Evolutionary conservation across 2,113 vertebrate species (phyloP), one percentile per base, ranked within the genome.

Genomic region (Pterocles gutturalis): DNA sequence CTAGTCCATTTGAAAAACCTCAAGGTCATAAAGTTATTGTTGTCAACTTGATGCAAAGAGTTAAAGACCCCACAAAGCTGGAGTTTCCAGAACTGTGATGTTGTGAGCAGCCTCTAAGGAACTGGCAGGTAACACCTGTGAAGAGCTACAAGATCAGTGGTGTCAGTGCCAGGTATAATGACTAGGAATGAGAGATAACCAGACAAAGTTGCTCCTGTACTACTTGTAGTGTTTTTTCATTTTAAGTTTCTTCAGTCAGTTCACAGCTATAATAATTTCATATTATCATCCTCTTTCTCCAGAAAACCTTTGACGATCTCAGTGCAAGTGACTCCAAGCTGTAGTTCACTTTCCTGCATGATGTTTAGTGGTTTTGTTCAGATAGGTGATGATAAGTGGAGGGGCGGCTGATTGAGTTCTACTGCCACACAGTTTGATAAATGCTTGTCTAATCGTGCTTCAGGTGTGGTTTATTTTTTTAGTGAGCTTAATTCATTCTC

Each of bases 91-190:
- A 29, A 17, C 33, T 62, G 53, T 83, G 70, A 49, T 86, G 53
- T 58, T 46, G 62, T 61, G 90, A 53, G 55, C 38, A 90, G 65
- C 93, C 34, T 72, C 95, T 93, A 90, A 88, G 45, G 58, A 55
- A 25, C 20, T 31, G 34, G 14, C 71, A 91, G 34, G 81, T 88
- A 87, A 91, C 51, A 93, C 38, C 66, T 90, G 48, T 76, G 33
- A 64, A 49, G 41, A 81, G 36, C 21, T 75, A 36, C 25, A 61
- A 70, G 41, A 62, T 45, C 46, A 25, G 19, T 17, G 20, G 21
- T 54, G 17, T 57, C 65, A 87, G 72, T 76, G 64, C 20, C 71
- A 81, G 61, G n/a, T 80, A 45, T 48, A 82, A 83, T 34, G 64
- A 80, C 53, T 36, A 54, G 4, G 10, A 87, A 55, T 48, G 29